These are phyloP conservation scores for Adelognathus sp. DNA, from an alignment of 2,888 invertebrate species.

Conservation along the genomic window DNA sequence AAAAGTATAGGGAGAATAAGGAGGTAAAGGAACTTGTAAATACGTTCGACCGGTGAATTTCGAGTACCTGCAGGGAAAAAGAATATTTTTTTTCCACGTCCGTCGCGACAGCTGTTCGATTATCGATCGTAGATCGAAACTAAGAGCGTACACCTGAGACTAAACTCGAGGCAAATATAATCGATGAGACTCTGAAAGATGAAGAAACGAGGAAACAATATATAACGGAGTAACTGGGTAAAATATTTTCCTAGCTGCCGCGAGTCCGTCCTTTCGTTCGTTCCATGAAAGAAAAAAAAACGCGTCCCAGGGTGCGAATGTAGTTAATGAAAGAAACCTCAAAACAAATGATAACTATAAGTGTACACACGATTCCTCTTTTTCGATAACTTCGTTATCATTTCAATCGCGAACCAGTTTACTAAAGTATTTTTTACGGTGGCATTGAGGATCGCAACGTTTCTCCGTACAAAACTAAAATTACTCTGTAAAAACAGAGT, in stretches of 20 bases:
- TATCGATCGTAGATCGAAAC: not conserved
- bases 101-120: conserved; percentile 21
- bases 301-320: not conserved
- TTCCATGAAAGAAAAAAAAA: conserved; percentile 24
- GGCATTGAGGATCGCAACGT: not conserved
- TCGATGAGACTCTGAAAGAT: not conserved
- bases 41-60: conserved; percentile 48
- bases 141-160: not conserved
- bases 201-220: conserved; percentile 4
- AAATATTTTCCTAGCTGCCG: conserved; percentile 58
- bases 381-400: not conserved
- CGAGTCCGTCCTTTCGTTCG: conserved; percentile 60
- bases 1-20: not conserved
- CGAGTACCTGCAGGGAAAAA: conserved; percentile 57
- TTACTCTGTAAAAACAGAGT: no score
- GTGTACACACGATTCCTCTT: conserved; percentile 15
- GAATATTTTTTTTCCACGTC: conserved; percentile 53
- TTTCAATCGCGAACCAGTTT: not conserved
- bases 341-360: conserved; percentile 16
- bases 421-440: not conserved
- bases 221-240: conserved; percentile 25
- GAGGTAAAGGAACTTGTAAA: conserved; percentile 48
- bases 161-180: not conserved
- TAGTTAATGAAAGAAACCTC: conserved; percentile 11
- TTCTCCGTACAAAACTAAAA: not conserved